phyloP scores from a whole-genome alignment of 2,113 vertebrate genomes.

The Pollimyrus isidori region DNA sequence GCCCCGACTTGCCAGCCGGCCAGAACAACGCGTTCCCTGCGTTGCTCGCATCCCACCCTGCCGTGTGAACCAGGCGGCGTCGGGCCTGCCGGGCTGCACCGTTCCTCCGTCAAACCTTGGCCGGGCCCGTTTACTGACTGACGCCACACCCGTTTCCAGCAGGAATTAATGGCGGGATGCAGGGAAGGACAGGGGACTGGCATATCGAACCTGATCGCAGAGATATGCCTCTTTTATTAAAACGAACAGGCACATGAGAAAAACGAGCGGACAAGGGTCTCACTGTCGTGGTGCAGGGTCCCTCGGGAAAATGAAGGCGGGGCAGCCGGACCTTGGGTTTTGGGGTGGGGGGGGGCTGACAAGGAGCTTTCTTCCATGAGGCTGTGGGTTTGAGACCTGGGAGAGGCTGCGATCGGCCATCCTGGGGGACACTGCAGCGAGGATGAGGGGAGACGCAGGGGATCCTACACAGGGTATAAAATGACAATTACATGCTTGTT shows the following conservation, averaged over 20 bases:
- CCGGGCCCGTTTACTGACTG: not conserved
- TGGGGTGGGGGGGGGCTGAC: not conserved
- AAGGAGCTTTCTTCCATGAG: not conserved
- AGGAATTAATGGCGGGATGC: not conserved
- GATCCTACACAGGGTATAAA: not conserved
- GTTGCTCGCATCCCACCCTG: not conserved
- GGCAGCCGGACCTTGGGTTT: not conserved
- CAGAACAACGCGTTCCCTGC: not conserved
- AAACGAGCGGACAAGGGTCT: not conserved
- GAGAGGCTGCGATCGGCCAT: not conserved
- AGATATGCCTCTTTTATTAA: not conserved
- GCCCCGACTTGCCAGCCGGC: not conserved
- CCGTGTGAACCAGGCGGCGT: not conserved
- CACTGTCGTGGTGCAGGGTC: not conserved
- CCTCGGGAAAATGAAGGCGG: not conserved
- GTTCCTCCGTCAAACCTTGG: not conserved
- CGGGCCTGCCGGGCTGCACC: not conserved
- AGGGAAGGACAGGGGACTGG: not conserved
- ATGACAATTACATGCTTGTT: conserved; percentile 2
- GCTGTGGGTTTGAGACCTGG: not conserved
- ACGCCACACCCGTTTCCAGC: not conserved
- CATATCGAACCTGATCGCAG: not conserved
- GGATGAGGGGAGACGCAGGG: not conserved
- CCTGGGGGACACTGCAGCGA: not conserved
- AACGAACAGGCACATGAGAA: not conserved